phyloP scores from a whole-genome alignment of 23 tunicate genomes.

The Styela plicata region DNA sequence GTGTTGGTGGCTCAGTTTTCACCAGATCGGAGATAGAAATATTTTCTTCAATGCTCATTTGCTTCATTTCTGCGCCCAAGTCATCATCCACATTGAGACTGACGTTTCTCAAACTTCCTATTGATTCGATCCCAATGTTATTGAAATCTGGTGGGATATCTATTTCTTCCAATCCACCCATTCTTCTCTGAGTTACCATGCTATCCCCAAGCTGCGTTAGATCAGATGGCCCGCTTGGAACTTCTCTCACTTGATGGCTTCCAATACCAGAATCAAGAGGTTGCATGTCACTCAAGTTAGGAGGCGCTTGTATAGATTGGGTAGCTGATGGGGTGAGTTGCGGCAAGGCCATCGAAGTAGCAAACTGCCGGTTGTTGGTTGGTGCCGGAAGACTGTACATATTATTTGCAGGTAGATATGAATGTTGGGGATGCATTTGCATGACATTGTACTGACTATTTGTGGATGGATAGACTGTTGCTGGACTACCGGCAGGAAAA shows the following conservation, averaged over 20 bases:
- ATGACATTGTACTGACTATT: neutral
- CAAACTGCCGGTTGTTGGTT: neutral
- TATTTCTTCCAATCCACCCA: neutral
- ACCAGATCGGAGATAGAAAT: neutral
- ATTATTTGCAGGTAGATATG: neutral
- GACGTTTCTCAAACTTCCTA: neutral
- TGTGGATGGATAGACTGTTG: neutral
- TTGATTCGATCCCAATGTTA: neutral
- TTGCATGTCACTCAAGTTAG: neutral
- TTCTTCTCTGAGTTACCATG: neutral
- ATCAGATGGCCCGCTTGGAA: neutral
- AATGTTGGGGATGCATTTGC: neutral
- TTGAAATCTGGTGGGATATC: neutral
- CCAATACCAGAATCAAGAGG: neutral
- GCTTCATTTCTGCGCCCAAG: neutral
- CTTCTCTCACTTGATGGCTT: neutral
- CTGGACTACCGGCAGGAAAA: neutral
- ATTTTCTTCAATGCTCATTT: neutral
- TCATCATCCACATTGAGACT: neutral
- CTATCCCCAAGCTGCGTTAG: neutral
- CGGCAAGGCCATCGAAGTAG: neutral
- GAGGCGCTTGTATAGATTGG: neutral
- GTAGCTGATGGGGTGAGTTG: neutral
- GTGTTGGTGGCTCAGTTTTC: neutral
- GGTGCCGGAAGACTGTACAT: neutral